Evolutionary conservation across 2,888 invertebrate genomes (phyloP), one percentile per base, ranked within the genome.

Genomic region (Clostera curtula): DNA sequence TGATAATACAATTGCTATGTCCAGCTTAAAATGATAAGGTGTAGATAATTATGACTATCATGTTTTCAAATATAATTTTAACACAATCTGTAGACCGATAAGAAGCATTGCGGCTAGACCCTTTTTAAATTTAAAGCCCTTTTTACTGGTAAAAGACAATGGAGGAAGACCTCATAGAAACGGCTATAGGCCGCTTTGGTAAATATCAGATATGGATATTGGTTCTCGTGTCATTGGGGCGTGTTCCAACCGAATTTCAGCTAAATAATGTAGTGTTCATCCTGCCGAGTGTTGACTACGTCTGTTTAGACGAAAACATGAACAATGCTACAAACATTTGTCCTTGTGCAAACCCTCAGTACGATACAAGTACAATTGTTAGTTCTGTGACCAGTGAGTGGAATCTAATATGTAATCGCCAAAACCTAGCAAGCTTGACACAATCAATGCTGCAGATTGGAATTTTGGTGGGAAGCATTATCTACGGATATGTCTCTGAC

Each of bases 361-460:
- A 86, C 40, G 86, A 88, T 36, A 64, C 66, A 9, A 83, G 68
- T 20, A 61, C 74, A 4, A 86, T 88, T 25, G 56, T 65, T 3
- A 85, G 77, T 42, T 88, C 88, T 1, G 87, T 88, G 5, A 82
- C 86, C 1, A 86, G 80, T 5, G 80, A 89, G 69, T 89, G 87
- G 86, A 49, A 87, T 48, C 69, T 89, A 16, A 87, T 89, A 31
- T 89, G 89, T 43, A 85, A 85, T 13, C 73, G 71, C 34, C 65
- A 70, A 27, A 77, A 77, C 37, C 49, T 88, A 19, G 82, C 86
- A 1, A 88, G 87, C 53, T 56, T 87, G 9, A 75, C 82, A 6
- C 87, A 88, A 48, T 80, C 86, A 1, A 76, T 83, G 40, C 59
- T 86, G 44, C 87, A 87, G 70, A 62, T 86, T 27, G 88, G 87